phyloP scores from a whole-genome alignment of 2,888 invertebrate species.

The Linyphia triangularis region DNA sequence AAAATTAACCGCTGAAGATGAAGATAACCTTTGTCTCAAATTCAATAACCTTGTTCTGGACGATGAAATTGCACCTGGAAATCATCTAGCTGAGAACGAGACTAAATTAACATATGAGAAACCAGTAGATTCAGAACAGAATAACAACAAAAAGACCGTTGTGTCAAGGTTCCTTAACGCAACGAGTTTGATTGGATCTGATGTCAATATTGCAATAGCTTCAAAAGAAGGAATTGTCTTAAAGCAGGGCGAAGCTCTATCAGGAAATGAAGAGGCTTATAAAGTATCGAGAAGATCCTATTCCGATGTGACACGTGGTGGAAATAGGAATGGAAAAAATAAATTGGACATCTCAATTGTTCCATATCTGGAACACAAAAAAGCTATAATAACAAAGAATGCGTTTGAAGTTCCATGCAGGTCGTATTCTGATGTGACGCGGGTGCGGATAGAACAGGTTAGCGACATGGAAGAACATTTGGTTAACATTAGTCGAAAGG shows the following conservation, averaged over 20 bases:
- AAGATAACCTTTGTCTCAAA: too few relatives aligned
- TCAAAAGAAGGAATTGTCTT: background rate
- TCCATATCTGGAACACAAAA: background rate
- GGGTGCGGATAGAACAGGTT: background rate
- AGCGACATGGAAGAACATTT: too few relatives aligned
- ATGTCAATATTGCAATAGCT: background rate
- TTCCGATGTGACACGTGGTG: background rate
- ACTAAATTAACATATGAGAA: background rate
- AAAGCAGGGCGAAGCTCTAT: too few relatives aligned
- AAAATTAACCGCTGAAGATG: too few relatives aligned
- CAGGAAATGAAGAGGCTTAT: too few relatives aligned
- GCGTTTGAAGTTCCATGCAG: background rate
- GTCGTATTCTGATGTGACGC: conserved; percentile 22
- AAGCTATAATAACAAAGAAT: background rate
- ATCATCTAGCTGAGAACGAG: too few relatives aligned
- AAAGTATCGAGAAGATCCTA: background rate
- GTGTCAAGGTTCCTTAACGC: background rate
- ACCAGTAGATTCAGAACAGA: too few relatives aligned
- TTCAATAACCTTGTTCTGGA: too few relatives aligned
- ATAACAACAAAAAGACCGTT: background rate
- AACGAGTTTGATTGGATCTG: too few relatives aligned
- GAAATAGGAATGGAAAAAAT: background rate
- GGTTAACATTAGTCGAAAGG: too few relatives aligned
- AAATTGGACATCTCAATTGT: too few relatives aligned
- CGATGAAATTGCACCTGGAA: too few relatives aligned